Conservation (phyloP, 2,797 vertebrate genomes). For the Acestrorhynchus altus region DNA sequence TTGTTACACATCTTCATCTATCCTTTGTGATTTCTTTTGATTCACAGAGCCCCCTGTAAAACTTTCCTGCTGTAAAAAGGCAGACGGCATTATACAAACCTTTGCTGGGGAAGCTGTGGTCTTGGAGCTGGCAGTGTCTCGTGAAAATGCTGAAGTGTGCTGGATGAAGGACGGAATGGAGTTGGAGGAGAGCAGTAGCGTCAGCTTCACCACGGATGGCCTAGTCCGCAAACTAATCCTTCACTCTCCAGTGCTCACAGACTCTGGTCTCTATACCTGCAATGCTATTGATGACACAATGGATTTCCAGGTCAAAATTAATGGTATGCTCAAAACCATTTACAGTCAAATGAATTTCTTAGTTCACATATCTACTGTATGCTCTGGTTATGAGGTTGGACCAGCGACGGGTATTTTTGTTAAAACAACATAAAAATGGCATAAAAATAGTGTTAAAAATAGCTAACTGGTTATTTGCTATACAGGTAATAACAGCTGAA, state of each 20-base stretch:
- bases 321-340: slow-evolving; percentile 75
- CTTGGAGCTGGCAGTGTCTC: slow-evolving; percentile 84
- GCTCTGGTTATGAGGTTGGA: no score
- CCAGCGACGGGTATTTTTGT: no score
- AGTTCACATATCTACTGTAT: no score
- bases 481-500: no score
- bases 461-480: no score
- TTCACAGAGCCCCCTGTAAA: slow-evolving; percentile 83
- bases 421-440: no score
- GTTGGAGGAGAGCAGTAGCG: slow-evolving; percentile 76
- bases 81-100: slow-evolving; percentile 67
- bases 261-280: slow-evolving; percentile 90
- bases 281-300: slow-evolving; percentile 72
- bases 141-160: slow-evolving; percentile 70
- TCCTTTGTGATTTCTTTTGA: neutral
- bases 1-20: neutral
- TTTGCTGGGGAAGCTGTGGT: slow-evolving; percentile 77
- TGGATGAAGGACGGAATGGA: slow-evolving; percentile 84
- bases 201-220: slow-evolving; percentile 80
- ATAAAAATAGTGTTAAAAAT: no score
- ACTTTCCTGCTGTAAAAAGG: slow-evolving; percentile 73
- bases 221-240: slow-evolving; percentile 80
- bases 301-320: slow-evolving; percentile 85
- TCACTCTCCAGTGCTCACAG: slow-evolving; percentile 66
- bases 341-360: no score